A percentile compares a stretch with the other conserved stretches of the same genome.
Evolutionary conservation across 2,797 vertebrate genomes (phyloP).

Genomic region (Phalanger gymnotis): DNA sequence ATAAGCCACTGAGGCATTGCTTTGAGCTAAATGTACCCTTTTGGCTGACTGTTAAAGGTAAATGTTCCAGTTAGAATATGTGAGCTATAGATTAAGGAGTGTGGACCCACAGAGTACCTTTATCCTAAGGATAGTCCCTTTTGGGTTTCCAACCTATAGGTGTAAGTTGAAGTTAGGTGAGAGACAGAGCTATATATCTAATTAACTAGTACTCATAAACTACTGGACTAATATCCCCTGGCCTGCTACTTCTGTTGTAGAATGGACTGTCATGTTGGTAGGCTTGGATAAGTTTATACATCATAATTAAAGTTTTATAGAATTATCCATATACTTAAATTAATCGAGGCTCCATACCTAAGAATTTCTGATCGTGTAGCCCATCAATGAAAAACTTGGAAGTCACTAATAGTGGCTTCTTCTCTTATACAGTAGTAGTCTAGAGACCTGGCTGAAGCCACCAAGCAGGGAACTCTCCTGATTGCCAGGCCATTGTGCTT

Average conservation of each 20-base stretch:
- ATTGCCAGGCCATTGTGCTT: not conserved
- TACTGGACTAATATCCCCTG: not conserved
- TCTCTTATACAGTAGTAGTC: not conserved
- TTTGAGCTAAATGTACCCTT: not conserved
- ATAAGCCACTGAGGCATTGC: not conserved
- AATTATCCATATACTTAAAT: not conserved
- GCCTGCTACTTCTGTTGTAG: not conserved
- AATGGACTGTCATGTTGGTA: not conserved
- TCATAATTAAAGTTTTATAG: not conserved
- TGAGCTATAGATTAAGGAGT: not conserved
- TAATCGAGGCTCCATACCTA: not conserved
- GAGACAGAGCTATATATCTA: not conserved
- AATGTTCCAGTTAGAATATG: not conserved
- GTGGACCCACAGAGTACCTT: not conserved
- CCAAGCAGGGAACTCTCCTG: not conserved
- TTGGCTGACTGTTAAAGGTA: not conserved
- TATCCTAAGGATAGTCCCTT: not conserved
- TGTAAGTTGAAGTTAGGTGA: not conserved
- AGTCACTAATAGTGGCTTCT: not conserved
- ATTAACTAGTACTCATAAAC: not conserved
- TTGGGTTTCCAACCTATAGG: not conserved
- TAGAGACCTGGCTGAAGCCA: not conserved
- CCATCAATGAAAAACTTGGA: not conserved
- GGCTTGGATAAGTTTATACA: not conserved
- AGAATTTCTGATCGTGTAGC: not conserved